Evolutionary conservation across 2,113 vertebrate genomes (phyloP).

Genomic region (Eonycteris spelaea): DNA sequence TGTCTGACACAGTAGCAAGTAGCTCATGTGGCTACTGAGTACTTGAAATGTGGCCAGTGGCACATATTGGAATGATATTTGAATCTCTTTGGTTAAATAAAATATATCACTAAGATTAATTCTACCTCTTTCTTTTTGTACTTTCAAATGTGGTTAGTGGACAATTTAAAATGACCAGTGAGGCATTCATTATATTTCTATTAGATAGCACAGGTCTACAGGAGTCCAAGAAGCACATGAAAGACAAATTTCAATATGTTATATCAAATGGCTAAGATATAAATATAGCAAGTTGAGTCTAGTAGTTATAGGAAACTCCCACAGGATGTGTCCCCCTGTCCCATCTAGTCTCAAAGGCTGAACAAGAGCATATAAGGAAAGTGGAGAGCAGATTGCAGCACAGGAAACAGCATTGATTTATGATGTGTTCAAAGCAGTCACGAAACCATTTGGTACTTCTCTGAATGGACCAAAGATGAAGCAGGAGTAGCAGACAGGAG

Average conservation of each 20-base stretch:
- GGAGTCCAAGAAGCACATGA: no score
- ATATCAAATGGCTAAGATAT: neutral
- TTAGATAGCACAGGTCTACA: neutral
- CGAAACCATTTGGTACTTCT: neutral
- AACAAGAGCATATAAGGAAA: neutral
- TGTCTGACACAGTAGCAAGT: rapidly evolving
- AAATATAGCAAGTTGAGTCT: neutral
- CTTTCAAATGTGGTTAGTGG: neutral
- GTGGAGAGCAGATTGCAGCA: neutral
- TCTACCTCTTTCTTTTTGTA: neutral
- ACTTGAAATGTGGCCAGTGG: neutral
- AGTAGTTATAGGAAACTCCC: neutral
- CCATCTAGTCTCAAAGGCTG: neutral
- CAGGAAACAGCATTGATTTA: neutral
- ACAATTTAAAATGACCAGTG: neutral
- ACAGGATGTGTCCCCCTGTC: neutral
- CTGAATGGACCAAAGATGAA: neutral
- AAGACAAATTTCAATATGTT: neutral
- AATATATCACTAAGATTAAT: neutral
- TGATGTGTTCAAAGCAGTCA: neutral
- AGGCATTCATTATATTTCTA: neutral
- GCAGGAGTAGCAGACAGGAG: no score
- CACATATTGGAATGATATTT: neutral
- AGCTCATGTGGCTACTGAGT: neutral
- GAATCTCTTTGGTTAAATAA: neutral